Percentiles rank a stretch among this genome's conserved stretches.
Conservation (phyloP, 2,888 invertebrate species). For the Phytoseiulus persimilis region DNA sequence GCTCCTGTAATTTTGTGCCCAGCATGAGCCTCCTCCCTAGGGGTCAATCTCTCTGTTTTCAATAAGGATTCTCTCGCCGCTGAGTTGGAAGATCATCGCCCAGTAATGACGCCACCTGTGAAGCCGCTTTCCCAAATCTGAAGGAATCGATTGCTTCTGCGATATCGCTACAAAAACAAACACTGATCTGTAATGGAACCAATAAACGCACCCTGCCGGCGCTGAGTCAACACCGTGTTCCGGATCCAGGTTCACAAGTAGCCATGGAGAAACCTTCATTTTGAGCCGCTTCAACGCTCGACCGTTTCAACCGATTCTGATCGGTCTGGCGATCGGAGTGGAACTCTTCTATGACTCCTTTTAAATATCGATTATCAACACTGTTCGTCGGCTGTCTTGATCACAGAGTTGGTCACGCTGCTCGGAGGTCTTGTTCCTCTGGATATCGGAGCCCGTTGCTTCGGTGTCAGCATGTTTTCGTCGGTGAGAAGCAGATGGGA, state of each 20-base stretch:
- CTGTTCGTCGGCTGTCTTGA: too few relatives aligned
- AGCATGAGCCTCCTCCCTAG: background rate
- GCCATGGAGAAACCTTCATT: background rate
- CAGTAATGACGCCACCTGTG: background rate
- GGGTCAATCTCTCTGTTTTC: background rate
- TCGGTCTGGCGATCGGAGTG: too few relatives aligned
- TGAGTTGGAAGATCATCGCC: background rate
- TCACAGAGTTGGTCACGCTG: too few relatives aligned
- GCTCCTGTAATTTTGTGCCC: background rate
- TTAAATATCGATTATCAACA: too few relatives aligned
- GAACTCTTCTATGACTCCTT: too few relatives aligned
- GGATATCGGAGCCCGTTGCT: too few relatives aligned
- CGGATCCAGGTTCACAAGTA: background rate
- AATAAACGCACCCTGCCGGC: background rate
- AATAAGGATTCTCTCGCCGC: background rate
- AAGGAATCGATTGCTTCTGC: background rate
- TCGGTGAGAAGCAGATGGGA: too few relatives aligned
- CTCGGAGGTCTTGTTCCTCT: too few relatives aligned
- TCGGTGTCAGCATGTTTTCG: too few relatives aligned
- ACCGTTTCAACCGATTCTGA: background rate
- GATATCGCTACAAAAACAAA: background rate
- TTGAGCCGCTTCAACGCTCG: background rate
- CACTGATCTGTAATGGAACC: background rate
- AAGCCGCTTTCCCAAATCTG: background rate
- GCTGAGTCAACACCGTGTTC: background rate